Percentiles rank a stretch among this genome's conserved stretches.
Conservation (phyloP, 2,888 invertebrate species). For the Synergus japonicus region DNA sequence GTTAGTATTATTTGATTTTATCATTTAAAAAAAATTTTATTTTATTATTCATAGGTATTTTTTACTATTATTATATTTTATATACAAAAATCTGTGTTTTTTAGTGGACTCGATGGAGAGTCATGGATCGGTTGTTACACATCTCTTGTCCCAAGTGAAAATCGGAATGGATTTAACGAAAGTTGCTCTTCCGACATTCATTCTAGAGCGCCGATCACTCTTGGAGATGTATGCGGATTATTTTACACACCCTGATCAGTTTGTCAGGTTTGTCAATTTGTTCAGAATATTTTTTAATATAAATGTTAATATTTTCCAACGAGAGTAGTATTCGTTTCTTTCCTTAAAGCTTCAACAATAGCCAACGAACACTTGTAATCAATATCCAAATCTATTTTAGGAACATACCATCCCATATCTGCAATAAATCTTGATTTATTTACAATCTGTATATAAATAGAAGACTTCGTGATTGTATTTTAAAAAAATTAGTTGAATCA, state of each 20-base stretch:
- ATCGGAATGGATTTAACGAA: conserved; percentile 99
- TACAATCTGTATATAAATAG: neutral
- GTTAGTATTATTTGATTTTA: conserved; percentile 75
- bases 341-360: neutral
- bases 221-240: conserved; percentile 99
- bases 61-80: neutral
- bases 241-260: conserved; percentile 99
- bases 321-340: neutral
- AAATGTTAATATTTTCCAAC: neutral
- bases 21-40: conserved; percentile 6
- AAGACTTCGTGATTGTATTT: neutral
- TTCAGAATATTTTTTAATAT: neutral
- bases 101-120: conserved; percentile 93
- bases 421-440: neutral
- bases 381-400: conserved; percentile 35
- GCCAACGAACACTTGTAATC: neutral
- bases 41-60: conserved; percentile 23
- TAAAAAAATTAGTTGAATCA: too few species aligned
- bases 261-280: conserved; percentile 83
- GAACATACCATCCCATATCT: neutral
- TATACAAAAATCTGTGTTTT: conserved; percentile 18
- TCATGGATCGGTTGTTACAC: conserved; percentile 98
- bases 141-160: conserved; percentile 97
- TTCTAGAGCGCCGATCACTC: conserved; percentile 96
- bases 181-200: conserved; percentile 98